Conservation (phyloP, 2,888 invertebrate species). For the Drosophila quasianomalipes region DNA sequence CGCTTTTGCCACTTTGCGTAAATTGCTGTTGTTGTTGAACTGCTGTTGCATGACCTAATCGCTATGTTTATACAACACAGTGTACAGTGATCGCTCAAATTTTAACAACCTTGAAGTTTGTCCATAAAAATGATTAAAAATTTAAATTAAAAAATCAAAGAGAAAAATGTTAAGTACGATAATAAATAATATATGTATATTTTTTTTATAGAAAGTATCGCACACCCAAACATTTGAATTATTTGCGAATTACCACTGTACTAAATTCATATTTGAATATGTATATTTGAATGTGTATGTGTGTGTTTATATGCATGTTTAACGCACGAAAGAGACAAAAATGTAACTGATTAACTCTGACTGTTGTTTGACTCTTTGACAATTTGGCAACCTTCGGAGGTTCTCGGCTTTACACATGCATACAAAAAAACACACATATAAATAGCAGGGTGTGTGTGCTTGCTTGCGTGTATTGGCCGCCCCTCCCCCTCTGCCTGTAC, state of each 20-base stretch:
- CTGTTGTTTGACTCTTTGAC: constrained; percentile 37
- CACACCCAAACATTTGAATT: neutral
- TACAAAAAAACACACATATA: neutral
- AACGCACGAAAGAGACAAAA: constrained; percentile 46
- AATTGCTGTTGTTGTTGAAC: constrained; percentile 35
- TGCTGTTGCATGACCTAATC: constrained; percentile 78
- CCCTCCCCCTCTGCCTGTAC: neutral
- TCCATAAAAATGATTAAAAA: neutral
- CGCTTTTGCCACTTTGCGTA: constrained; percentile 23
- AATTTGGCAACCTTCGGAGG: constrained; percentile 49
- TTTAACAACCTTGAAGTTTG: neutral
- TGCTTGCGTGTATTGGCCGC: constrained; percentile 6
- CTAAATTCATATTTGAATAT: constrained; percentile 32
- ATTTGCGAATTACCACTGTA: neutral
- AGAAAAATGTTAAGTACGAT: neutral
- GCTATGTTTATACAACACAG: constrained; percentile 48
- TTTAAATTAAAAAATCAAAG: neutral
- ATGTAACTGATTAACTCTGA: constrained; percentile 52
- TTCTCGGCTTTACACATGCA: constrained; percentile 4
- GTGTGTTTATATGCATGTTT: constrained; percentile 25
- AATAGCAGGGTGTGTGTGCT: constrained; percentile 11
- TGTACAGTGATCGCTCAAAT: constrained; percentile 3
- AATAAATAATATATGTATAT: neutral
- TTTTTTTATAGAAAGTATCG: neutral
- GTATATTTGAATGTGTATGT: neutral